These are phyloP conservation scores for Prosapia bicincta DNA, from an alignment of 2,888 invertebrate species.

Conservation along the genomic window DNA sequence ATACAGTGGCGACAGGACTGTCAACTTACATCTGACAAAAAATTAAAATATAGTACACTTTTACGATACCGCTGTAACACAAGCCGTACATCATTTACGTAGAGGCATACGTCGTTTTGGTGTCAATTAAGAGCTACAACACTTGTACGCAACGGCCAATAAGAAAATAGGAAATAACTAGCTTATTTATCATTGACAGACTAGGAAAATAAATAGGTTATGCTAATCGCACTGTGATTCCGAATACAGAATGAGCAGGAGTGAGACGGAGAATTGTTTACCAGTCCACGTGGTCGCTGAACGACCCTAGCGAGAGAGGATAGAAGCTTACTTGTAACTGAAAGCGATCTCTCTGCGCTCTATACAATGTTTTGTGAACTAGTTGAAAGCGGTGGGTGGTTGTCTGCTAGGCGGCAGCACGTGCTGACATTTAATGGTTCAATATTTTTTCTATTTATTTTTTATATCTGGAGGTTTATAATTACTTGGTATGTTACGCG, in stretches of 20 bases:
- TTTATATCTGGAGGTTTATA: too few species aligned
- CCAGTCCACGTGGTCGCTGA: not conserved
- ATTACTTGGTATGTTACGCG: too few species aligned
- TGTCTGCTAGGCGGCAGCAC: not conserved
- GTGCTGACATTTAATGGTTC: too few species aligned
- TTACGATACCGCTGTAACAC: not conserved
- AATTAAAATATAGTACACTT: not conserved
- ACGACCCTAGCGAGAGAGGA: not conserved
- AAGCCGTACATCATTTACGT: not conserved
- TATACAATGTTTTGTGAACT: not conserved
- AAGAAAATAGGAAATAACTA: constrained; percentile 2
- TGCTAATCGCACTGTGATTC: not conserved
- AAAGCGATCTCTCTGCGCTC: not conserved
- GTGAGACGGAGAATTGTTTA: not conserved
- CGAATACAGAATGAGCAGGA: not conserved
- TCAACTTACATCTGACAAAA: not conserved
- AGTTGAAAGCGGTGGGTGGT: not conserved
- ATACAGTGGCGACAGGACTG: not conserved
- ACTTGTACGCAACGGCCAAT: not conserved
- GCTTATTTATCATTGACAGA: not conserved
- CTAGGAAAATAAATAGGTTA: not conserved
- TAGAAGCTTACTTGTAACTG: not conserved
- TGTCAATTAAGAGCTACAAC: not conserved
- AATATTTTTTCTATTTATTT: too few species aligned
- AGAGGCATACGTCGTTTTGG: not conserved